Conservation (phyloP, 2,888 invertebrate genomes). For the Cheilosia vulpina region DNA sequence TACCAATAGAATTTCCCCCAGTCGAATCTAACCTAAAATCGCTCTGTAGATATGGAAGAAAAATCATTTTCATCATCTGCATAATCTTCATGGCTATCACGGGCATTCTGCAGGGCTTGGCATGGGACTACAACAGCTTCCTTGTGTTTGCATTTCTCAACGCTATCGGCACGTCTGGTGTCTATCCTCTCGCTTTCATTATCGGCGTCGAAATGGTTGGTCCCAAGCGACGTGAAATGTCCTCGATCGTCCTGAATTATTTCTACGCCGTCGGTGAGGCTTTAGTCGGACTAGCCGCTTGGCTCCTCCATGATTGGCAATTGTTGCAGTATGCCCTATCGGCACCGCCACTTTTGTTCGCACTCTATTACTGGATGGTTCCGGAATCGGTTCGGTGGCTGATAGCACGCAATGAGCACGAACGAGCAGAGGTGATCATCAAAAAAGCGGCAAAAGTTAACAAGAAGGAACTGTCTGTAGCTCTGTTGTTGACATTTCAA, state of each 20-base stretch:
- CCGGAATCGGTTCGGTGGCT: conserved; percentile 89
- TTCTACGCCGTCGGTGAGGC: conserved; percentile 88
- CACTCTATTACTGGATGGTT: conserved; percentile 86
- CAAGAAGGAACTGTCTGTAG: conserved; percentile 84
- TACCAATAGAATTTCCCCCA: neutral
- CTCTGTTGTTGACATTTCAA: conserved; percentile 83
- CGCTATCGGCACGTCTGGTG: conserved; percentile 86
- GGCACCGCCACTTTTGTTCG: conserved; percentile 86
- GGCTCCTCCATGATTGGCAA: conserved; percentile 86
- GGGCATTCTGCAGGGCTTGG: conserved; percentile 85
- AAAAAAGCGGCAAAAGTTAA: conserved; percentile 85
- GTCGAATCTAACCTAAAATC: neutral
- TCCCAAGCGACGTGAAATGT: conserved; percentile 86
- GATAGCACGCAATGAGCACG: conserved; percentile 85
- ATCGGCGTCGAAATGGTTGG: conserved; percentile 88
- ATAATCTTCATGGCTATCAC: conserved; percentile 86
- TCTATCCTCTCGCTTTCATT: conserved; percentile 86
- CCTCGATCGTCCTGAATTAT: conserved; percentile 86
- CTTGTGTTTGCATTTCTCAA: conserved; percentile 85
- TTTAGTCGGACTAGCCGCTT: conserved; percentile 86
- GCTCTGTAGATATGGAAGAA: conserved; percentile 85
- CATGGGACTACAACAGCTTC: conserved; percentile 85
- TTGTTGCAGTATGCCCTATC: conserved; percentile 85
- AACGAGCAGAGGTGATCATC: conserved; percentile 85
- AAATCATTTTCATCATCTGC: conserved; percentile 85